Evolutionary conservation across 1,140 invertebrate species (phyloP).

Genomic region (Hypsibius dujardini): DNA sequence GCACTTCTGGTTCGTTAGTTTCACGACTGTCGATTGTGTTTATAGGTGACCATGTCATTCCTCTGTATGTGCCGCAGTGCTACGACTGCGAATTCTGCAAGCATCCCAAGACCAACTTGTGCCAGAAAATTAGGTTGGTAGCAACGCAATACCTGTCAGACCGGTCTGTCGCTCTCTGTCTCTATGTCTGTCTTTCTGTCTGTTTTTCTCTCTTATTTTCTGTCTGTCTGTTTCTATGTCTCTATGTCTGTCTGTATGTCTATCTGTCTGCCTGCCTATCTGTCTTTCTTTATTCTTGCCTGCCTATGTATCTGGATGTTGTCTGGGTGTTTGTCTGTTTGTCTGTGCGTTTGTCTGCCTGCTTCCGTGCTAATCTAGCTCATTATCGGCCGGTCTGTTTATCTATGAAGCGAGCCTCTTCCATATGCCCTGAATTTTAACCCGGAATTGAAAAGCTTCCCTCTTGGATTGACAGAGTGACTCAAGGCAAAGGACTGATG

Average conservation of each 20-base stretch:
- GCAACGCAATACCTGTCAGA: conserved; percentile 9
- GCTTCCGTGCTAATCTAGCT: no score
- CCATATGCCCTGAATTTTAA: no score
- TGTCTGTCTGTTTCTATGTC: background rate
- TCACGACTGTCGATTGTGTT: background rate
- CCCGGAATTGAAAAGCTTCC: no score
- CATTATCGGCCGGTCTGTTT: no score
- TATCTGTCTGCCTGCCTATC: background rate
- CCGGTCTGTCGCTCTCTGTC: conserved; percentile 8
- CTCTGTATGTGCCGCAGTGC: conserved; percentile 89
- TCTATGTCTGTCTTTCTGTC: background rate
- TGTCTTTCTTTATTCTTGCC: no score
- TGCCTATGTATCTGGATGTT: no score
- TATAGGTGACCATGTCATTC: conserved; percentile 82
- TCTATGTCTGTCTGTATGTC: background rate
- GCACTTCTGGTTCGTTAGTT: background rate
- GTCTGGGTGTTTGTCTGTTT: no score
- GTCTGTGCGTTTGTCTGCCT: no score
- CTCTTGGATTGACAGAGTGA: conserved; percentile 20
- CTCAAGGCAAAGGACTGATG: conserved; percentile 49
- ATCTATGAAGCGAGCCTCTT: no score
- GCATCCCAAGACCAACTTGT: conserved; percentile 87
- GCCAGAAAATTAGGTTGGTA: conserved; percentile 60
- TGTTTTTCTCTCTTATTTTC: conserved; percentile 17
- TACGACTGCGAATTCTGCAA: conserved; percentile 88